Evolutionary conservation across 2,113 vertebrate species (phyloP), one percentile per base, ranked within the genome.

Genomic region (Sminthopsis crassicaudata): DNA sequence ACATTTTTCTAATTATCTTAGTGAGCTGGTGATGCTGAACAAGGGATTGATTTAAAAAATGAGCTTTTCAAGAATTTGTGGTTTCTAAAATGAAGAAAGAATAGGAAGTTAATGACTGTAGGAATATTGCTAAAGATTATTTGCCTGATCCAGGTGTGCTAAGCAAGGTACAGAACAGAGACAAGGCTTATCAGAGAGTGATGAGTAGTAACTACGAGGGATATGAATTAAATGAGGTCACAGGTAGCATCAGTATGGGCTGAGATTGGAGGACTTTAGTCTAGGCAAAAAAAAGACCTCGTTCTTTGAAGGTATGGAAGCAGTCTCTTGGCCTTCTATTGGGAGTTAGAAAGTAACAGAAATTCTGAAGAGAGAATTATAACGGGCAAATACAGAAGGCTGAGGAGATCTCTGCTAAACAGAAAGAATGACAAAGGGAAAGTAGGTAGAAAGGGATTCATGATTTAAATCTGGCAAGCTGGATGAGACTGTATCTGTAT

Each of bases 381-480:
- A 8, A 84, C 36, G 19, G 19, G 19, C n/a, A 84, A 84, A 84
- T 76, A 36, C 8, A 22, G n/a, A 84, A 7, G n/a, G 0, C n/a
- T 8, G 16, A 84, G n/a, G 23, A 84, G 8, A 42, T 23, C 42
- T 42, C n/a, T n/a, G n/a, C 6, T 36, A 42, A n/a, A 42, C 36
- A 42, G 67, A 84, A 84, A 76, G 14, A 76, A 42, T 84, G 50
- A 27, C 5, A 53, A 36, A 60, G 3, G 53, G 2, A 93, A 30
- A 42, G 22, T n/a, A 9, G 26, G 25, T 54, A 14, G 26, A 22
- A 46, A 55, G 46, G 91, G 89, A 92, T 92, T 89, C 89, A 46
- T 91, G 55, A 89, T 19, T 30, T 25, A 60, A 96, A 93, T 42
- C 92, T 94, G 53, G 51, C 92, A 90, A 57, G 53, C 90, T 95